Conservation (phyloP, 2,797 vertebrate genomes). For the Momotus momota region DNA sequence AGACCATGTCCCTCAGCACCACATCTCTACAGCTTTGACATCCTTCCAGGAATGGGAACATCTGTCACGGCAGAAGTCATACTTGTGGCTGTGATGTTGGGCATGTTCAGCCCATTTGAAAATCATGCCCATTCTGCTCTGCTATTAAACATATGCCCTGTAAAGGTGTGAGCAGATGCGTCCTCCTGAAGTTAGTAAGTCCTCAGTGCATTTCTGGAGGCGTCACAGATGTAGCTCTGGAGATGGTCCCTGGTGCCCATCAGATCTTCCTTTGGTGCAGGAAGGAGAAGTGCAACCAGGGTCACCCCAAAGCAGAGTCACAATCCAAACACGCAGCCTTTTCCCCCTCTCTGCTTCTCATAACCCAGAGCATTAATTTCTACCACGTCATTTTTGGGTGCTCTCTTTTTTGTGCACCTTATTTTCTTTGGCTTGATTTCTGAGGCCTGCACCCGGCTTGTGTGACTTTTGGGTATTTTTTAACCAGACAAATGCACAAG, state of each 20-base stretch:
- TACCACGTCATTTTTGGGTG: background rate
- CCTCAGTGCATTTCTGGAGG: background rate
- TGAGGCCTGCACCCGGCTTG: fast-evolving
- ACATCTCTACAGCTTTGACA: background rate
- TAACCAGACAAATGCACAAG: background rate
- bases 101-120: background rate
- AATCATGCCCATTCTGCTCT: background rate
- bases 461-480: background rate
- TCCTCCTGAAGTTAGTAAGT: background rate
- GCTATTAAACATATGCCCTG: background rate
- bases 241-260: background rate
- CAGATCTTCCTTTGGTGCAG: fast-evolving
- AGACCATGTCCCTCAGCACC: background rate
- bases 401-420: background rate
- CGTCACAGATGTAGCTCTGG: background rate
- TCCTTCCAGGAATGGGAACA: background rate
- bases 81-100: background rate
- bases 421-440: background rate
- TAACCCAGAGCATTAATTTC: background rate
- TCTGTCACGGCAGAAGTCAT: background rate
- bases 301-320: background rate
- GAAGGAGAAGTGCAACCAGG: background rate
- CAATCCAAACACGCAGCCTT: background rate
- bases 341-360: fast-evolving
- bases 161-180: background rate